A percentile compares a stretch with the other conserved stretches of the same genome.
Conservation (phyloP, 2,113 vertebrate species). For the Ariopsis seemanni region DNA sequence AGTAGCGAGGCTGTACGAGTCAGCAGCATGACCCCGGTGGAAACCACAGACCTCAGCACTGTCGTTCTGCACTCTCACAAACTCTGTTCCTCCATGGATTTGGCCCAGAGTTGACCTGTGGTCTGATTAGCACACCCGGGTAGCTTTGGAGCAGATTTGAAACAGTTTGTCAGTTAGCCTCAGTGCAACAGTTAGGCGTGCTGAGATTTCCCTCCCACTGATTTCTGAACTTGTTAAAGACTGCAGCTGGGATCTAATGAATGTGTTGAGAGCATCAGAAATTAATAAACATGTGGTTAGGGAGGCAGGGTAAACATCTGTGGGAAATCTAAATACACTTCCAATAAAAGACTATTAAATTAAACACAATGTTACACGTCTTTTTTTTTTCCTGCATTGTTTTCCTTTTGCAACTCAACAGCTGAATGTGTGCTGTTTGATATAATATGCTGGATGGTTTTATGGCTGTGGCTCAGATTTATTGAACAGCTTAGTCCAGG, state of each 20-base stretch:
- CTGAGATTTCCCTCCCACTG: slow-evolving; percentile 47
- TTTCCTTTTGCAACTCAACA: slow-evolving; percentile 9
- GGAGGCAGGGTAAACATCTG: slow-evolving; percentile 47
- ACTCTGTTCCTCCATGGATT: slow-evolving; percentile 26
- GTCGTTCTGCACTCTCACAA: slow-evolving; percentile 34
- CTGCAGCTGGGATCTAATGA: slow-evolving; percentile 53
- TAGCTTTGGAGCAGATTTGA: slow-evolving; percentile 15
- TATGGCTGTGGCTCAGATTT: slow-evolving; percentile 36
- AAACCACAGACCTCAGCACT: slow-evolving; percentile 43
- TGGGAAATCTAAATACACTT: slow-evolving; percentile 24
- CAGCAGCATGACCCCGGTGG: slow-evolving; percentile 36
- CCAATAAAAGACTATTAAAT: slow-evolving; percentile 36
- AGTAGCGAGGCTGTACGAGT: slow-evolving; percentile 21
- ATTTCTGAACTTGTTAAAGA: slow-evolving; percentile 54
- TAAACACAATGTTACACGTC: slow-evolving; percentile 19
- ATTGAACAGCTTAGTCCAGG: slow-evolving; percentile 39
- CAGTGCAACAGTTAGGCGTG: slow-evolving; percentile 8
- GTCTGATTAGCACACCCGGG: slow-evolving; percentile 11
- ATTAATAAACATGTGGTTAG: slow-evolving; percentile 54
- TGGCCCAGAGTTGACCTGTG: slow-evolving; percentile 44
- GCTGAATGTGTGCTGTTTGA: slow-evolving; percentile 14
- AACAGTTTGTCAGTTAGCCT: slow-evolving; percentile 35
- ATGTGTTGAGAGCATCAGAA: slow-evolving; percentile 39
- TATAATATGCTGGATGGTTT: background rate
- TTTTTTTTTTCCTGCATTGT: background rate